Evolutionary conservation across 2,797 vertebrate genomes (phyloP).

Genomic region (Dermochelys coriacea): DNA sequence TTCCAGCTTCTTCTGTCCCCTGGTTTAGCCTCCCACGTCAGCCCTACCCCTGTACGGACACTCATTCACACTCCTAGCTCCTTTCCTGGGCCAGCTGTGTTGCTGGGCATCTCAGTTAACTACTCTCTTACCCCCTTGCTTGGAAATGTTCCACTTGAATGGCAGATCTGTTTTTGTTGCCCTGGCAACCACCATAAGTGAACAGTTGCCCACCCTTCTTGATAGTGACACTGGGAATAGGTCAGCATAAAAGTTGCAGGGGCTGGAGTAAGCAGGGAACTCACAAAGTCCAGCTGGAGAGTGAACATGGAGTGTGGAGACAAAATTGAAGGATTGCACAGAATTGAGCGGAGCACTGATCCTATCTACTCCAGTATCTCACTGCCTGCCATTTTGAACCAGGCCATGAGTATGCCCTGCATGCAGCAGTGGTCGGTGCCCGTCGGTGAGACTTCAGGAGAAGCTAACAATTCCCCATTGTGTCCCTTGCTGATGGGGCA

Average conservation of each 20-base stretch:
- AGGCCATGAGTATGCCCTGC: not conserved
- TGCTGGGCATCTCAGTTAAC: not conserved
- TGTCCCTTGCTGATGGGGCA: not conserved
- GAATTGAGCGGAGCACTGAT: not conserved
- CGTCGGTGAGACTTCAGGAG: not conserved
- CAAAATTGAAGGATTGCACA: not conserved
- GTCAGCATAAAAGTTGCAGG: not conserved
- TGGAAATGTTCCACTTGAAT: not conserved
- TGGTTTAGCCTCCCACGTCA: not conserved
- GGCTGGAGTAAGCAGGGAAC: not conserved
- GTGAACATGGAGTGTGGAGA: not conserved
- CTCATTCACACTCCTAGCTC: not conserved
- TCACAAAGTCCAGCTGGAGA: not conserved
- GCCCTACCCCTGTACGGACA: not conserved
- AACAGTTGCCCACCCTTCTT: not conserved
- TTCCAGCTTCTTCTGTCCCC: not conserved
- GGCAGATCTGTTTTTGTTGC: not conserved
- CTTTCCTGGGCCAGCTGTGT: not conserved
- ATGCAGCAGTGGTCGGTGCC: not conserved
- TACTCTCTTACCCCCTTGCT: not conserved
- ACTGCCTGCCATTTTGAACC: not conserved
- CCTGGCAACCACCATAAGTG: not conserved
- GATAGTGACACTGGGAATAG: not conserved
- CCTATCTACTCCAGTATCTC: too few relatives aligned
- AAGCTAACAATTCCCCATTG: not conserved